Evolutionary conservation across 2,113 vertebrate species (phyloP).

Genomic region (Gracilinanus agilis): DNA sequence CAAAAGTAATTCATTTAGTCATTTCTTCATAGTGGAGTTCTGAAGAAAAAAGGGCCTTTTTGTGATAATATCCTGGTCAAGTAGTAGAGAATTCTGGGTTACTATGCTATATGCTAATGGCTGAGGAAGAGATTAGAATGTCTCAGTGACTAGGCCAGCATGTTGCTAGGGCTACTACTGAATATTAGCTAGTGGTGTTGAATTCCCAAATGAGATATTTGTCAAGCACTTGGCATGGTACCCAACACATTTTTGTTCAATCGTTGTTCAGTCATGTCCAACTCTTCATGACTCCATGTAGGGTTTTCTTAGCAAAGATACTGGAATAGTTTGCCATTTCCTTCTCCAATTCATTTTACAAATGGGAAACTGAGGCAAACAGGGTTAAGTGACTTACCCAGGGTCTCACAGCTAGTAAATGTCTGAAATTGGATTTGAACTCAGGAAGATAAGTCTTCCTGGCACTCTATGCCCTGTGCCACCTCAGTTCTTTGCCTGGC

Average conservation of each 20-base stretch:
- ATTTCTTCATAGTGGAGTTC: neutral
- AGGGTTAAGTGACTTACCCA: too few species aligned
- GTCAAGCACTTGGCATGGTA: neutral
- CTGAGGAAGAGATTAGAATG: neutral
- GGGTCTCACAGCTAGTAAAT: too few species aligned
- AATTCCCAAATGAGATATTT: neutral
- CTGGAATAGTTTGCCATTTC: too few species aligned
- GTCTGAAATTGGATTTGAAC: too few species aligned
- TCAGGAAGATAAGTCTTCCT: too few species aligned
- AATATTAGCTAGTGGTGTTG: neutral
- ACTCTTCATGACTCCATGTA: too few species aligned
- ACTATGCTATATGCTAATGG: neutral
- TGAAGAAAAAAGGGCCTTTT: neutral
- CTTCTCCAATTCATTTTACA: too few species aligned
- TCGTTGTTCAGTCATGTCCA: too few species aligned
- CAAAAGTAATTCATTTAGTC: neutral
- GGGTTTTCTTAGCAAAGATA: too few species aligned
- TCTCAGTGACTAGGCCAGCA: rapidly evolving
- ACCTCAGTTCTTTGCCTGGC: constrained; percentile 24
- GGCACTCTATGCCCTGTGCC: too few species aligned
- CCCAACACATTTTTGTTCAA: neutral
- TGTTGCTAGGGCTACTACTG: neutral
- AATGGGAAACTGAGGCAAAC: too few species aligned
- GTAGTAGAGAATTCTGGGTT: neutral
- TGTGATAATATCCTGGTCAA: neutral